These are phyloP conservation scores for Podilymbus podiceps DNA, from an alignment of 2,113 vertebrate genomes.

Conservation along the genomic window DNA sequence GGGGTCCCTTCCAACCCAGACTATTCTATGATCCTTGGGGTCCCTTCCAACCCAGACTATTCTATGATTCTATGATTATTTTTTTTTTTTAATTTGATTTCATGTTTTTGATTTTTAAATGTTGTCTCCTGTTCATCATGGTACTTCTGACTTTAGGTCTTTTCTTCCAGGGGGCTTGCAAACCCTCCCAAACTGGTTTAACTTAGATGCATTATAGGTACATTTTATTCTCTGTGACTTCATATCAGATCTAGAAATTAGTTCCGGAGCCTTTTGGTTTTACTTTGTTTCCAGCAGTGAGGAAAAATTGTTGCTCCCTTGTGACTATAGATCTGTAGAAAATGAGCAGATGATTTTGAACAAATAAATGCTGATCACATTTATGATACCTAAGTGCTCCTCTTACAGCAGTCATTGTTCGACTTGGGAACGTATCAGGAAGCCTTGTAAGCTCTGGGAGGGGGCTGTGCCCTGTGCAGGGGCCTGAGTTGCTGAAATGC, in stretches of 20 bases:
- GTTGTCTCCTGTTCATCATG: not conserved
- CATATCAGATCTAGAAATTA: not conserved
- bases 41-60: too few species aligned
- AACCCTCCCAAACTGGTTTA: not conserved
- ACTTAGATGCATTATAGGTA: not conserved
- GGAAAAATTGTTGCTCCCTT: not conserved
- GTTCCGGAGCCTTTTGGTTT: not conserved
- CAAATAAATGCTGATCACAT: not conserved
- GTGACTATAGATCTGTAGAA: not conserved
- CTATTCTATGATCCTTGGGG: too few species aligned
- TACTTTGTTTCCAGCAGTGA: not conserved
- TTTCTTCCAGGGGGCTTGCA: not conserved
- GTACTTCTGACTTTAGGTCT: not conserved
- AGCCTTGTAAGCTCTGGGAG: not conserved
- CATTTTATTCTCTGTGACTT: not conserved
- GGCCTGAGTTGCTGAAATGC: not conserved
- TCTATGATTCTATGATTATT: too few species aligned
- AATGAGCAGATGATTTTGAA: not conserved
- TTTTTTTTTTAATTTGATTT: not conserved
- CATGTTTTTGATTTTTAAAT: not conserved
- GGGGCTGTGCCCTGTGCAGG: fast-evolving
- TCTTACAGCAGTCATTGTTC: not conserved
- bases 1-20: too few species aligned
- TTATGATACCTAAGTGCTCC: not conserved
- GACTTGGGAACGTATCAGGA: not conserved